Base-by-base conservation (phyloP, 2,113 vertebrate genomes). In the Chaetura pelagica region DNA sequence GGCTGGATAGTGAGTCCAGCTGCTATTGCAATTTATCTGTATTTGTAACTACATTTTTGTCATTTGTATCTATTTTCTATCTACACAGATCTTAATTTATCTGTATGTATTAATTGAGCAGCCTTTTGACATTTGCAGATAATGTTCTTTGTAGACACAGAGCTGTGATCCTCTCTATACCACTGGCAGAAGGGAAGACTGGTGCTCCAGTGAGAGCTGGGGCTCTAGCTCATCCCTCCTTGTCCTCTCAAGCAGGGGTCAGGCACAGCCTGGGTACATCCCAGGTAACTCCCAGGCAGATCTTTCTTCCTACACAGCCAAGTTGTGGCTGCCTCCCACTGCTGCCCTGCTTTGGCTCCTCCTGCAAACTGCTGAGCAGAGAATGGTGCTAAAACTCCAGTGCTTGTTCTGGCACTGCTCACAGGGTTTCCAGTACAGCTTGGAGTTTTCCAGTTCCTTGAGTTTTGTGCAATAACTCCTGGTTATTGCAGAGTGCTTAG, bases 371-470 rank as follows among this genome's bases (percentile, higher is more conserved):
- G 34, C 59, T 42, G 49, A 59, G 54, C 38, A 21, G 42, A 76
- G 18, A 54, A 17, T 0, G 9, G 2, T 30, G 59, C 46, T 77
- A 40, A 32, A 67, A 26, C 44, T 88, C 68, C 29, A 10, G 48
- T 44, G 17, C 9, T 8, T 0, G 0, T 40, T 38, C 54, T 58
- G 72, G 54, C 29, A 44, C 21, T 5, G 19, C 30, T 58, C 3
- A 0, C 49, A 44, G 64, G 4, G 19, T 30, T 91, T 81, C 29
- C 91, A 78, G 89, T n/a, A 27, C 14, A 15, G n/a, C 67, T 52
- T 27, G 40, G 34, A 48, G 12, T 16, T 63, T 78, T 74, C 38
- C 44, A 15, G 21, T 18, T 24, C 15, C 42, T 62, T 63, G 6
- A n/a, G 35, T 76, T 74, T 32, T 73, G 10, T 23, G 6, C 11